These are phyloP conservation scores for Hippocampus guttulatus DNA, from an alignment of 2,113 vertebrate genomes.

Conservation along the genomic window DNA sequence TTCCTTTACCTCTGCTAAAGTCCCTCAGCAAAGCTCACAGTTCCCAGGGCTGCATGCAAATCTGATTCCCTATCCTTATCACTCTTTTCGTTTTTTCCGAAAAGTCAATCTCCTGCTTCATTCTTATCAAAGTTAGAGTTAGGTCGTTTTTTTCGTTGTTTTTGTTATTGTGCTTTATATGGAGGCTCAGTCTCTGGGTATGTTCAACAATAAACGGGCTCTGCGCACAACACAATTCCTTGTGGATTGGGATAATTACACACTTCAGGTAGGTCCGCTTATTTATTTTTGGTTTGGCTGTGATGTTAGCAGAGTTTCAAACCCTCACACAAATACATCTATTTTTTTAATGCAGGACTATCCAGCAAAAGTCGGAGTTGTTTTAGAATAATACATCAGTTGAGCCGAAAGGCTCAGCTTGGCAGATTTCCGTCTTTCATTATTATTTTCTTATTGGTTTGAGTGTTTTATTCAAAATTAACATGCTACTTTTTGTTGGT, in stretches of 20 bases:
- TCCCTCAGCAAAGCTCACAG: constrained; percentile 54
- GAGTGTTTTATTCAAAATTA: not conserved
- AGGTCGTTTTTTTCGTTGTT: constrained; percentile 25
- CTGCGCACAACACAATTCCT: constrained; percentile 35
- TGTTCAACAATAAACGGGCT: constrained; percentile 52
- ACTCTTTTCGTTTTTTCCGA: constrained; percentile 32
- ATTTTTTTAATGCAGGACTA: not conserved
- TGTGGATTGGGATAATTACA: constrained; percentile 55
- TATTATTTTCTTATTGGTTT: not conserved
- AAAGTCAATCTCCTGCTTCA: constrained; percentile 47
- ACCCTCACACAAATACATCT: not conserved
- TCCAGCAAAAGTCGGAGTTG: not conserved
- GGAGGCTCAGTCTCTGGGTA: constrained; percentile 57
- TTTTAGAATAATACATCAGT: not conserved
- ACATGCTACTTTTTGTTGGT: not conserved
- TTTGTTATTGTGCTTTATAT: constrained; percentile 41
- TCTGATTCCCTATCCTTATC: constrained; percentile 40
- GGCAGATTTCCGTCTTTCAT: not conserved
- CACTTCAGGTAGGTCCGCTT: constrained; percentile 52
- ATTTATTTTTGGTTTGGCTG: constrained; percentile 8
- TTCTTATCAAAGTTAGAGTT: constrained; percentile 42
- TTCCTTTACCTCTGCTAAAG: constrained; percentile 36
- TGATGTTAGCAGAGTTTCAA: not conserved
- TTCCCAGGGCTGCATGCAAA: constrained; percentile 60
- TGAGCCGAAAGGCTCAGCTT: not conserved